Base-by-base conservation (phyloP, 2,113 vertebrate species). In the Ceyx cyanopectus region DNA sequence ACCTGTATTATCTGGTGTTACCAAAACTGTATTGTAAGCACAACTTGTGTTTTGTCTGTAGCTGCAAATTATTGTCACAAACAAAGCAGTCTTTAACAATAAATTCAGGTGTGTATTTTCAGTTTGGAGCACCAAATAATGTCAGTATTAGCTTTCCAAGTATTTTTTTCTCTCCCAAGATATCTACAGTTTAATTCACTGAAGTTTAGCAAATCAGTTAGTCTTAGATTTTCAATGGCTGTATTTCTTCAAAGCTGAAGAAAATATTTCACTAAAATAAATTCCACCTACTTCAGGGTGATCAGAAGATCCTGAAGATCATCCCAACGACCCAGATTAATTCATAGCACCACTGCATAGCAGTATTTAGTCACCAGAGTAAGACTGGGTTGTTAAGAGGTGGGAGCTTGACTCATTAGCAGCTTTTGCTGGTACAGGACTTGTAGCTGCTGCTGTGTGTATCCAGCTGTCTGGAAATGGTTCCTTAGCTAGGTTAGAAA, bases 371-470 rank as follows among this genome's bases (percentile, higher is more conserved):
- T 66, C 26, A 32, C 34, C 29, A 68, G 58, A 19, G 14, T 11
- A 29, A 0, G 1, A 3, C 22, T 22, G 50, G 58, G 30, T 68
- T 22, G 46, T 53, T 43, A 12, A 26, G 9, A 37, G 24, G 14
- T 20, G 27, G 32, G 22, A 48, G 7, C 54, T 54, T 34, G 48
- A 50, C 26, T 50, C 16, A 14, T 10, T 22, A 5, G 53, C 5
- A 17, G 63, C 51, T 48, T 72, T 29, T 56, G 57, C 24, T 34
- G 40, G 53, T 26, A 5, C 32, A 32, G 70, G 53, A 63, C 4
- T 23, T 50, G 37, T 1, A 1, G 27, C 58, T 70, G 53, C 43
- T 32, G 37, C 63, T 53, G 11, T 15, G 5, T 21, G 14, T 40
- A 12, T 48, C 41, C 34, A 23, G 30, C 63, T 13, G 26, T 40